Conservation (phyloP, 2,888 invertebrate species). For the Folsomia manolachei region DNA sequence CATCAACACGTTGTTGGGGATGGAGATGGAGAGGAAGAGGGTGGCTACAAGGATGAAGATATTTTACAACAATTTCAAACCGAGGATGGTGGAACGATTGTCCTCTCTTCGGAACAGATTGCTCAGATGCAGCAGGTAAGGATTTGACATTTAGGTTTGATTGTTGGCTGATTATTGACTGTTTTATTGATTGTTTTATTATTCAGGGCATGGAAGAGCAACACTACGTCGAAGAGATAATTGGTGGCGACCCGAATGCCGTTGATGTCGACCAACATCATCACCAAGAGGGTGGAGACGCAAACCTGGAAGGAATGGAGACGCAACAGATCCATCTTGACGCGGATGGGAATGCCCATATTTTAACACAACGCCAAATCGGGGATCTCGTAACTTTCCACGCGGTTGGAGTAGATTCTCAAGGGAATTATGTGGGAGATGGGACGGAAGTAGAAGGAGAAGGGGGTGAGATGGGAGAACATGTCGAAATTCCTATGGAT, state of each 20-base stretch:
- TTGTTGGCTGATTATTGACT: constrained; percentile 15
- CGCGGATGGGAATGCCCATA: constrained; percentile 39
- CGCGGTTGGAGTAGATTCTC: constrained; percentile 39
- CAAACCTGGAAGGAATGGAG: constrained; percentile 25
- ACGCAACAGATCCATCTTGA: constrained; percentile 44
- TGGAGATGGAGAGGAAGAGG: constrained; percentile 25
- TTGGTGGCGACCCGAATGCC: constrained; percentile 26
- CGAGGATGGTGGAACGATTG: constrained; percentile 41
- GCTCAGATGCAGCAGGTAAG: constrained; percentile 37
- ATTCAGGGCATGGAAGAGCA: constrained; percentile 33
- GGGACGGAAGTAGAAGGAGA: constrained; percentile 32
- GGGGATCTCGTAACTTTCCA: constrained; percentile 48
- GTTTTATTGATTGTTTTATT: not conserved
- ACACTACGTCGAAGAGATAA: constrained; percentile 42
- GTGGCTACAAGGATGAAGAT: constrained; percentile 17
- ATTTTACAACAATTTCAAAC: constrained; percentile 34
- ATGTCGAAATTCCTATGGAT: not conserved
- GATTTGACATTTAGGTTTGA: not conserved
- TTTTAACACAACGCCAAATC: constrained; percentile 38
- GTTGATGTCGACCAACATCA: constrained; percentile 25
- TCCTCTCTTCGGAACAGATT: constrained; percentile 39
- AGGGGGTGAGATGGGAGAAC: constrained; percentile 28
- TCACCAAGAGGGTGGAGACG: constrained; percentile 30
- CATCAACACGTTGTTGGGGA: constrained; percentile 29
- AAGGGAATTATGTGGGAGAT: constrained; percentile 42